Base-by-base conservation (phyloP, 2,113 vertebrate genomes). In the Malurus alboscapulatus region DNA sequence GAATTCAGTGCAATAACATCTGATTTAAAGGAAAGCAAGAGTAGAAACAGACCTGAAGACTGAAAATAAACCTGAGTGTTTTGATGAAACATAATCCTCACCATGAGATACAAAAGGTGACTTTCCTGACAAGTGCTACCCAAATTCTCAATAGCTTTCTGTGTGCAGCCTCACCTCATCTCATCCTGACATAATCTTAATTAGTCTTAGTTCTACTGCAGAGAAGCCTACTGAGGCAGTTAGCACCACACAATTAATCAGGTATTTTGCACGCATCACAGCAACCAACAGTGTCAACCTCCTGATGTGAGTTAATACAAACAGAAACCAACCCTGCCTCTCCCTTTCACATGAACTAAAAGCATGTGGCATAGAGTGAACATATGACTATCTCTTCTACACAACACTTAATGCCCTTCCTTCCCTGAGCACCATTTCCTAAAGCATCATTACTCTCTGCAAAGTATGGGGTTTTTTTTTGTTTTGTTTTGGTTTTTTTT, bases 181-280 rank as follows among this genome's bases (percentile, higher is more conserved):
- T 85, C 90, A 50, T 87, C 95, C 95, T 97, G 95, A 96, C 97
- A 94, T 92, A 95, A 95, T 98, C 95, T 97, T 98, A 98, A 98
- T 98, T 97, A 98, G 96, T 89, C 96, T 95, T 93, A 91, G 90
- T 97, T 96, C 92, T 94, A 86, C 95, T 96, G 92, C 96, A 18
- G 92, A 95, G 97, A 91, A 91, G 93, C 96, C 96, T 57, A 96
- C 95, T 68, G 94, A 97, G 97, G 90, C 96, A 96, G 91, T 97
- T 98, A 97, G 96, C 96, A 89, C 96, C 91, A 95, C 82, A 95
- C 95, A 97, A 97, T 97, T 97, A 98, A 98, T 97, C 97, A 97
- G 96, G 88, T 96, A 92, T n/a, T 97, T 96, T 96, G 94, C 91
- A 95, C 16, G 16, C 91, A 93, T 51, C 88, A 94, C 96, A 96